Evolutionary conservation across 2,888 invertebrate genomes (phyloP), one percentile per base, ranked within the genome.

Genomic region (Gymnosoma rotundatum): DNA sequence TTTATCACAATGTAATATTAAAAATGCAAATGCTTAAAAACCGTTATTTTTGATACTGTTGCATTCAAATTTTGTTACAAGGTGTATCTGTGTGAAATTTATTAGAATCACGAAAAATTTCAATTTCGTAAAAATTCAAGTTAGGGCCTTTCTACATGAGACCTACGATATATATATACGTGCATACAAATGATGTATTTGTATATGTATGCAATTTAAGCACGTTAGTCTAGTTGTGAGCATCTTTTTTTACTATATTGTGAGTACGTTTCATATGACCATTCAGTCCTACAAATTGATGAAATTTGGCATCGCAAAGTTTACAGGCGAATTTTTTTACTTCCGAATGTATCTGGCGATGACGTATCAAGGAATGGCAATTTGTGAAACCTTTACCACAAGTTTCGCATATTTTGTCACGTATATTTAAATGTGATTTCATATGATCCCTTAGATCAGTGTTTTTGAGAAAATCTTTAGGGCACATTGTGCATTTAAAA

Each of bases 251-350:
- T 12, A 83, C 83, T 36, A 81, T 89, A 86, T 89, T 90, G 61
- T 90, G 90, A 0, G 89, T 89, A 5, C 90, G 90, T 78, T 90
- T 90, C 91, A 90, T 90, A 38, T 90, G 90, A 8, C 89, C 88
- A 54, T 90, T 90, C 0, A 90, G 85, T 6, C 90, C 90, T 2
- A 90, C 90, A 86, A 90, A 91, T 70, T 90, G 90, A 50, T 91
- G 89, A 54, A 90, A 90, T 61, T 88, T 83, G 0, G 90, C 83
- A 12, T 90, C 90, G 76, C 90, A 90, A 10, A 90, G 83, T 76
- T 90, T 91, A 56, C 90, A 90, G 0, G 73, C 90, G 67, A 89
- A 90, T 64, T 90, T 90, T 45, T 90, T 90, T 5, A 91, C 78
- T 73, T 89, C 90, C 0, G 91, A 86, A 70, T 90, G 90, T 21